Evolutionary conservation across 2,888 invertebrate genomes (phyloP), one percentile per base, ranked within the genome.

Genomic region (Adelognathus sp.): DNA sequence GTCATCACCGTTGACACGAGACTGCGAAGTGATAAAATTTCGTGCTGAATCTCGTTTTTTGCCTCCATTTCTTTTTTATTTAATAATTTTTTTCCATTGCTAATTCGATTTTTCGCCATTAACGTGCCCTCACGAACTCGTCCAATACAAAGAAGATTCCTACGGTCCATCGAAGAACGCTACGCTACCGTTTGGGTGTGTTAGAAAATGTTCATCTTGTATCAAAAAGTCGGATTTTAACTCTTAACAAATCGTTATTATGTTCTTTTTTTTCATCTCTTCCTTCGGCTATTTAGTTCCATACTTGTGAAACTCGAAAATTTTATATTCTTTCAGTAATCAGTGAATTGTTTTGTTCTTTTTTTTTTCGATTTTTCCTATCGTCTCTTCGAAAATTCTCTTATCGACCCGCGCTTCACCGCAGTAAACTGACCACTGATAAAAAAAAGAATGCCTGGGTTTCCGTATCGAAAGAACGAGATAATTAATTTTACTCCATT

Each of bases 181-280:
- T 83, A 84, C 80, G 79, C 80, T 81, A 75, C 56, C 63, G 74
- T 82, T 77, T 81, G 81, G 82, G 76, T 83, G n/a, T n/a, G 87
- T 86, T 90, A 90, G 87, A 90, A 90, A 90, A 90, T 87, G 88
- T 87, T 86, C 85, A 84, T 87, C 72, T 88, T 85, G 87, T 90
- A 90, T 90, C 88, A 90, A 90, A 90, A 90, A 87, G 83, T 87
- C 72, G 83, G 83, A 84, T 85, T 81, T 82, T 80, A 84, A 86
- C 83, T 83, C 82, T 83, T 84, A 85, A 84, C 84, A 85, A 88
- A 87, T 72, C 41, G 27, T 66, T 72, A 56, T 61, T 6, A 56
- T 67, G 56, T 33, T 33, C 33, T 33, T 18, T 31, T 58, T 33
- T 36, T 72, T 60, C n/a, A n/a, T 33, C 64, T 82, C 74, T 58